Evolutionary conservation across 2,888 invertebrate species (phyloP).

Genomic region (Drosophila neonasuta): DNA sequence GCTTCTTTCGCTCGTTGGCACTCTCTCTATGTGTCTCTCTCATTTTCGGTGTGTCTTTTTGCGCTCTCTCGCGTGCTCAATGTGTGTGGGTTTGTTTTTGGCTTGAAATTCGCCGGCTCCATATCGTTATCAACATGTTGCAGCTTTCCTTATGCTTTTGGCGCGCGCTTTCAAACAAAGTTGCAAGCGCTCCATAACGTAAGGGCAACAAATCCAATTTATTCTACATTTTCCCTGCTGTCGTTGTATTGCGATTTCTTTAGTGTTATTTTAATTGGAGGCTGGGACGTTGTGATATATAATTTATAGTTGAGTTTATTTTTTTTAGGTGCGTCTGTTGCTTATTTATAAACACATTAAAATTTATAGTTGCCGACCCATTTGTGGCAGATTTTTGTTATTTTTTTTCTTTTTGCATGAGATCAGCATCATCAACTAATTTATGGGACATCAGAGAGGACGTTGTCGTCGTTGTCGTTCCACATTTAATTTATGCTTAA

Average conservation of each 20-base stretch:
- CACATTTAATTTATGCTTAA: slow-evolving; percentile 51
- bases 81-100: slow-evolving; percentile 39
- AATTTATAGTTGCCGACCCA: slow-evolving; percentile 63
- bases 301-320: slow-evolving; percentile 49
- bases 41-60: slow-evolving; percentile 2
- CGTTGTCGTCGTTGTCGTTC: slow-evolving; percentile 31
- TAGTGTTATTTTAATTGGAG: slow-evolving; percentile 44
- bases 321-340: slow-evolving; percentile 39
- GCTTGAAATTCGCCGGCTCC: slow-evolving; percentile 46
- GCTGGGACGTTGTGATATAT: slow-evolving; percentile 54
- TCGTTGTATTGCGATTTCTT: slow-evolving; percentile 2
- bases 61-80: slow-evolving; percentile 13
- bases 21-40: slow-evolving; percentile 3
- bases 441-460: slow-evolving; percentile 51
- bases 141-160: slow-evolving; percentile 40
- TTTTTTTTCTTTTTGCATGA: slow-evolving; percentile 55
- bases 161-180: slow-evolving; percentile 52
- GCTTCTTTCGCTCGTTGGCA: neutral
- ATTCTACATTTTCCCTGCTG: slow-evolving; percentile 3
- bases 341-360: slow-evolving; percentile 73
- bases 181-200: slow-evolving; percentile 15
- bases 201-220: slow-evolving; percentile 18
- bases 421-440: slow-evolving; percentile 63
- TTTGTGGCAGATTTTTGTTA: slow-evolving; percentile 50
- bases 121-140: slow-evolving; percentile 53